phyloP scores from a whole-genome alignment of 2,888 invertebrate genomes.

The Liodrosophila aerea region DNA sequence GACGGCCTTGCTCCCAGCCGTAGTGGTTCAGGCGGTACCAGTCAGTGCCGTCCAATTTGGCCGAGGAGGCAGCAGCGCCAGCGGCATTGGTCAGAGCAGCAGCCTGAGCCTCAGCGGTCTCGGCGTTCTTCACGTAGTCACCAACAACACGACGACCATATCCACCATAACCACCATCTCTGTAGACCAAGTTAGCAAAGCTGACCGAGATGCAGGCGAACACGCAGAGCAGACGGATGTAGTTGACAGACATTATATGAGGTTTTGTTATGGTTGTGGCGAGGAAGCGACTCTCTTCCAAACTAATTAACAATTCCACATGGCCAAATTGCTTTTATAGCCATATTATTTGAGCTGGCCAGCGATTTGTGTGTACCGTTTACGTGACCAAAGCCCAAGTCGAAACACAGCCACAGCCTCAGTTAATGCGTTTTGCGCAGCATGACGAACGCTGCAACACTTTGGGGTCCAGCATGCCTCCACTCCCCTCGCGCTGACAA shows the following conservation, averaged over 20 bases:
- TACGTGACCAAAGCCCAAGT: slow-evolving; percentile 75
- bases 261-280: slow-evolving; percentile 40
- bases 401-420: slow-evolving; percentile 26
- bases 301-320: slow-evolving; percentile 75
- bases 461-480: slow-evolving; percentile 20
- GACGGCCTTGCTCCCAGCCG: slow-evolving; percentile 74
- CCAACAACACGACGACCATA: slow-evolving; percentile 16
- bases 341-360: slow-evolving; percentile 54
- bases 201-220: slow-evolving; percentile 54
- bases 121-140: slow-evolving; percentile 38
- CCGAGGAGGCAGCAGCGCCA: slow-evolving; percentile 75
- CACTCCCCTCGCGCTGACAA: not conserved
- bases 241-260: slow-evolving; percentile 48
- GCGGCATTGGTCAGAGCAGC: slow-evolving; percentile 68
- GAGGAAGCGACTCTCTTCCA: slow-evolving; percentile 61
- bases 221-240: slow-evolving; percentile 52
- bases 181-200: slow-evolving; percentile 31
- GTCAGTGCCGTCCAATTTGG: slow-evolving; percentile 66
- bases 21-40: slow-evolving; percentile 63
- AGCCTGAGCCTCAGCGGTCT: slow-evolving; percentile 67
- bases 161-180: slow-evolving; percentile 12
- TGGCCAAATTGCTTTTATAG: slow-evolving; percentile 79
- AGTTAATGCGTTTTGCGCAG: slow-evolving; percentile 9
- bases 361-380: slow-evolving; percentile 67
- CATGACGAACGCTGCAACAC: slow-evolving; percentile 53